Base-by-base conservation (phyloP, 2,888 invertebrate species). In the Anticlea derivata region DNA sequence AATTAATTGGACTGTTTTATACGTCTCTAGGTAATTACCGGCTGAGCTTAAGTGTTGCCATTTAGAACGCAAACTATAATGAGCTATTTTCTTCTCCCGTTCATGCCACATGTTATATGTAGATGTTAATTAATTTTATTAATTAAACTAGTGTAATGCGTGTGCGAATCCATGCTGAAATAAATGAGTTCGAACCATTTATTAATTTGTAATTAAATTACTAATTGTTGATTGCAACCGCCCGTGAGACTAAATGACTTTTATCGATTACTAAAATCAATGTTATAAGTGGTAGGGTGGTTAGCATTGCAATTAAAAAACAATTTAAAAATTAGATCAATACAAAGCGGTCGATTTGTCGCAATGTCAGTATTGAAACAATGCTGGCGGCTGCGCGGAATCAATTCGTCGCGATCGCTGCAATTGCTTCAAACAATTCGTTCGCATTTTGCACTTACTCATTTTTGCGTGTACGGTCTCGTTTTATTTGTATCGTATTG, bases 1-100 rank as follows among this genome's bases (percentile, higher is more conserved):
- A 80, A 86, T 87, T 86, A 84, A 86, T 84, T 80, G 80, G 78
- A 77, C 71, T 76, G 78, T 78, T 75, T 67, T 73, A 62, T 62
- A 58, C 45, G 55, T 24, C 76, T 68, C 69, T 68, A 62, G 71
- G 79, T 83, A 84, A 85, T 83, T 82, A 75, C 73, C 60, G 50
- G 64, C 55, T 50, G 55, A 50, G 52, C 54, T 66, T 75, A 68
- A 68, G 68, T 62, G 67, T 65, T 66, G 67, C 68, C 70, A 72
- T 76, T 77, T 73, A 65, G 60, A 61, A 55, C 54, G 51, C 56
- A 40, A 50, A 40, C 35, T 39, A 47, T 58, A 60, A 63, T 65
- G 58, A 63, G 56, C 55, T 52, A 58, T 57, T 55, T 58, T 58
- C 50, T 50, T 48, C 47, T 54, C 29, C 49, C 40, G 33, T 52